phyloP scores from a whole-genome alignment of 1,140 invertebrate genomes.

The Dendrolimus kikuchii region DNA sequence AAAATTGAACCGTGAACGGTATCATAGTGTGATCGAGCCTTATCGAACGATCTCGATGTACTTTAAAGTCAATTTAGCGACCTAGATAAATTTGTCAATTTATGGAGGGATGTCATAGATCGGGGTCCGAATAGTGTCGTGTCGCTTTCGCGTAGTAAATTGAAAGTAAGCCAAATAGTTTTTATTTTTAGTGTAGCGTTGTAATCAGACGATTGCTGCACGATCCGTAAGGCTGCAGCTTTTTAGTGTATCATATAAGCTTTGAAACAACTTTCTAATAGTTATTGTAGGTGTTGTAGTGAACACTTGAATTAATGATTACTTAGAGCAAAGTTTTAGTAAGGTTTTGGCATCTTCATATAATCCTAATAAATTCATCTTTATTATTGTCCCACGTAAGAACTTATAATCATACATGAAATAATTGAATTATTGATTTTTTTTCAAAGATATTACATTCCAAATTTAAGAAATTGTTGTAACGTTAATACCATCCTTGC shows the following conservation, averaged over 20 bases:
- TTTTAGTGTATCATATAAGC: conserved; percentile 25
- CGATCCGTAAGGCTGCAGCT: conserved; percentile 50
- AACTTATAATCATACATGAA: too few species aligned
- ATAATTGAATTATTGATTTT: too few species aligned
- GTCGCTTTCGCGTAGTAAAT: conserved; percentile 26
- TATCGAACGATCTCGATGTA: too few species aligned
- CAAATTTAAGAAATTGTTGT: too few species aligned
- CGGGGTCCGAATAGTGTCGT: conserved; percentile 8
- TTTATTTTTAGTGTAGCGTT: conserved; percentile 33
- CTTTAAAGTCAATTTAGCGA: not conserved
- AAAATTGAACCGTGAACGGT: too few species aligned
- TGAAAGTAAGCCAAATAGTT: conserved; percentile 28
- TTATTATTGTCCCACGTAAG: too few species aligned
- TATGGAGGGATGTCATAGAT: not conserved
- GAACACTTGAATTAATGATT: conserved; percentile 16
- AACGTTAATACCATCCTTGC: too few species aligned
- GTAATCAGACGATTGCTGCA: conserved; percentile 24
- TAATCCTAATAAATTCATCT: too few species aligned
- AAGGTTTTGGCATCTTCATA: too few species aligned
- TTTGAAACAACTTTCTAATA: conserved; percentile 16
- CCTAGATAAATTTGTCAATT: not conserved
- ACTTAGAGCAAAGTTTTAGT: not conserved
- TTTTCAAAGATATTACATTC: too few species aligned
- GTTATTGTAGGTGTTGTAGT: conserved; percentile 39
- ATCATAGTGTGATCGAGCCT: too few species aligned